phyloP scores from a whole-genome alignment of 2,797 vertebrate species.

The Bradypus variegatus region DNA sequence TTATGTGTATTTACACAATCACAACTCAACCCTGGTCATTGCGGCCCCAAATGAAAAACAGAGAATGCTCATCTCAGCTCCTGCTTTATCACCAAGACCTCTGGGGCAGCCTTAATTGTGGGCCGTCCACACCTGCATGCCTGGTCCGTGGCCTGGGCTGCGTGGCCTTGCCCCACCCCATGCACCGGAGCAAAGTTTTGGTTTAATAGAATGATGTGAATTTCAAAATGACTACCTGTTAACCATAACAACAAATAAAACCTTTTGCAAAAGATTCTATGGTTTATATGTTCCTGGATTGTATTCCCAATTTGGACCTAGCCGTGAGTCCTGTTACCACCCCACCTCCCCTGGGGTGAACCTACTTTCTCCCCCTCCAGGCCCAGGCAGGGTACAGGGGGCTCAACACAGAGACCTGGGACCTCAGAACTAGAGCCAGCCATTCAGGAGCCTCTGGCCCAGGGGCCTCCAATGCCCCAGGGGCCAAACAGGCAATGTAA shows the following conservation, averaged over 20 bases:
- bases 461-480: not conserved
- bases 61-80: accelerated
- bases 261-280: not conserved
- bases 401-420: not conserved
- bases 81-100: not conserved
- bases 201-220: not conserved
- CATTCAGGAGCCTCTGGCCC: not conserved
- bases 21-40: not conserved
- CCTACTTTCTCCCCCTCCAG: not conserved
- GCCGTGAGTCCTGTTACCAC: not conserved
- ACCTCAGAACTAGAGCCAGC: not conserved
- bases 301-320: not conserved
- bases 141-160: not conserved
- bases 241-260: not conserved
- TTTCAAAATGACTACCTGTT: not conserved
- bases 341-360: too few relatives aligned
- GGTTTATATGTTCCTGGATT: not conserved
- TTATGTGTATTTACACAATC: conserved; percentile 25
- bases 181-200: not conserved
- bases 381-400: not conserved
- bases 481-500: not conserved
- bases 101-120: accelerated
- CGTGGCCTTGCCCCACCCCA: not conserved
- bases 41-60: not conserved
- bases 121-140: not conserved